Evolutionary conservation across 2,113 vertebrate genomes (phyloP), one percentile per base, ranked within the genome.

Genomic region (Sinocyclocheilus grahami): DNA sequence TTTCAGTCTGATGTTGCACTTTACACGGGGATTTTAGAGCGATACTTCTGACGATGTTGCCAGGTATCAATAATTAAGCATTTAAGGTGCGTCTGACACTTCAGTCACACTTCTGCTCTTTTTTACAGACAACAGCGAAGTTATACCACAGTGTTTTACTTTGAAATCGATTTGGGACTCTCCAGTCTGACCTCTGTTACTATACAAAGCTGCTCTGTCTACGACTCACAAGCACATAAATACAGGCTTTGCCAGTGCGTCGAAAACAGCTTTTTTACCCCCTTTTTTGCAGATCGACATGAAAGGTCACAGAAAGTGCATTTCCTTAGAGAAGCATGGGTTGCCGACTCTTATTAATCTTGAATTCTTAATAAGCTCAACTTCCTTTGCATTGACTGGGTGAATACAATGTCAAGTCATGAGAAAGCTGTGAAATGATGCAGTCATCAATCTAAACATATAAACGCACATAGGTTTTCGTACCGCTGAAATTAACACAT

Each of bases 271-370:
- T 18, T 14, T 24, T 69, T 51, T 7, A 51, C 60, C 22, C 51
- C 78, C 22, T 48, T n/a, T 71, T 65, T 24, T 71, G 80, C 42
- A 51, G 79, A 82, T 30, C n/a, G 60, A 33, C 85, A 63, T 24
- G 78, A 85, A 51, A 88, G 87, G 83, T 88, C 87, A 88, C 4
- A 39, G 20, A 88, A 46, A 77, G 83, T 30, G 46, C 87, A 82
- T 63, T 69, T 85, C 78, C 78, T 78, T 75, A 9, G 42, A 76
- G 16, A 39, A 37, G 46, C 39, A 42, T 65, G 46, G 10, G 42
- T 46, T 8, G 8, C 33, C 5, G 4, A 8, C 53, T 69, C n/a
- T 10, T 18, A 69, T n/a, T 62, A 72, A 62, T 37, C 39, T 51
- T 24, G 12, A 63, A 16, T 42, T 51, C 24, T 69, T 82, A 14